Conservation (phyloP, 2,888 invertebrate genomes). For the Plagodis dolabraria region DNA sequence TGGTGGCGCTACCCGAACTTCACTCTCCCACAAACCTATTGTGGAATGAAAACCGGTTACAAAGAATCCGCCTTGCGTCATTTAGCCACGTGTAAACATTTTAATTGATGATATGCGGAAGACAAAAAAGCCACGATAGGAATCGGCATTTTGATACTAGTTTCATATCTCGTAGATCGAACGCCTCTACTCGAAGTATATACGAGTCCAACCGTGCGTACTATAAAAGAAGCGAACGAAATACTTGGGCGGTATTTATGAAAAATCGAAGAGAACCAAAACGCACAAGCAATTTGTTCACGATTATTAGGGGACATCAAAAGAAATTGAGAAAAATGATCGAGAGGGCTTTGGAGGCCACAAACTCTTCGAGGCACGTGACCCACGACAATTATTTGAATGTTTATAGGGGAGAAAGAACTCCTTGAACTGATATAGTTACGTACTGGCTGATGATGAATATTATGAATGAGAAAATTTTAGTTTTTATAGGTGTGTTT, state of each 20-base stretch:
- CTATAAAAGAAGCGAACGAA: constrained; percentile 20
- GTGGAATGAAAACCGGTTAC: constrained; percentile 70
- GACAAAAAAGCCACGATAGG: constrained; percentile 66
- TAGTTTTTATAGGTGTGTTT: too few relatives aligned
- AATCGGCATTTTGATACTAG: constrained; percentile 61
- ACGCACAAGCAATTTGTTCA: constrained; percentile 42
- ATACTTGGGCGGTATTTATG: constrained; percentile 28
- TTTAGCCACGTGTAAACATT: constrained; percentile 79
- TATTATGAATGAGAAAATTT: too few relatives aligned
- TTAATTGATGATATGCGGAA: constrained; percentile 82
- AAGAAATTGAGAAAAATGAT: constrained; percentile 46
- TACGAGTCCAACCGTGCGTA: constrained; percentile 22
- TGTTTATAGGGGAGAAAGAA: constrained; percentile 11
- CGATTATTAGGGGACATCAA: constrained; percentile 39
- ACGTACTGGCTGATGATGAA: not conserved
- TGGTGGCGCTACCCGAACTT: constrained; percentile 72
- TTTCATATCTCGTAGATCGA: constrained; percentile 51
- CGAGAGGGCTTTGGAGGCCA: constrained; percentile 34
- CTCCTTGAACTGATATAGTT: constrained; percentile 3
- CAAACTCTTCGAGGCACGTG: constrained; percentile 32
- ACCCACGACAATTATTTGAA: constrained; percentile 23
- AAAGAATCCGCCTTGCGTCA: constrained; percentile 76
- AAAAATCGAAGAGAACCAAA: constrained; percentile 32
- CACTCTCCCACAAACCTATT: constrained; percentile 73
- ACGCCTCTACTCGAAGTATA: constrained; percentile 42